Percentiles rank a stretch among this genome's conserved stretches.
Evolutionary conservation across 2,888 invertebrate genomes (phyloP).

Genomic region (Chloroclystis v-ata): DNA sequence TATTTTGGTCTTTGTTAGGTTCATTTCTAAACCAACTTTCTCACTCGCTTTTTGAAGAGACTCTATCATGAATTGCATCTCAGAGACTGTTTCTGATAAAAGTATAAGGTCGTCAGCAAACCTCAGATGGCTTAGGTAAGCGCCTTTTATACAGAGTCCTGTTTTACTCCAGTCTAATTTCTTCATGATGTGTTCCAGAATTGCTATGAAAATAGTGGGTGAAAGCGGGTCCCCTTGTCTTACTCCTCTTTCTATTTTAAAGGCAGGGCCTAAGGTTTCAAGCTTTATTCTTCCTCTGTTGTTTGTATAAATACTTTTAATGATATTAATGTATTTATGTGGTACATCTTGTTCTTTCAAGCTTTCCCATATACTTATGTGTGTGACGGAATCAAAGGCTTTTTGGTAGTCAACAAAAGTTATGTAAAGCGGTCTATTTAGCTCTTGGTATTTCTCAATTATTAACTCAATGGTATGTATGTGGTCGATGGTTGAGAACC

Average conservation of each 20-base stretch:
- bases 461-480: not conserved
- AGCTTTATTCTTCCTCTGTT: no score
- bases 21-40: not conserved
- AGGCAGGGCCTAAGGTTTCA: no score
- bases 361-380: slow-evolving; percentile 4
- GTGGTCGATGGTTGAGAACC: slow-evolving; percentile 8
- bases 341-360: not conserved
- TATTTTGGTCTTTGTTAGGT: not conserved
- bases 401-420: slow-evolving; percentile 9
- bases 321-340: not conserved
- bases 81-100: not conserved
- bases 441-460: no score
- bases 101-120: not conserved
- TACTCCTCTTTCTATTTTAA: no score
- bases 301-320: not conserved
- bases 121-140: not conserved
- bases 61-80: not conserved
- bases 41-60: not conserved
- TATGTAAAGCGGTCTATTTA: not conserved
- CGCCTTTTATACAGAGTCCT: not conserved
- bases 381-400: slow-evolving; percentile 8
- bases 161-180: not conserved
- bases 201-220: not conserved
- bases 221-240: not conserved
- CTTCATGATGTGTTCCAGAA: not conserved